Evolutionary conservation across 2,113 vertebrate genomes (phyloP), one percentile per base, ranked within the genome.

Genomic region (Nothobranchius kuhntae): DNA sequence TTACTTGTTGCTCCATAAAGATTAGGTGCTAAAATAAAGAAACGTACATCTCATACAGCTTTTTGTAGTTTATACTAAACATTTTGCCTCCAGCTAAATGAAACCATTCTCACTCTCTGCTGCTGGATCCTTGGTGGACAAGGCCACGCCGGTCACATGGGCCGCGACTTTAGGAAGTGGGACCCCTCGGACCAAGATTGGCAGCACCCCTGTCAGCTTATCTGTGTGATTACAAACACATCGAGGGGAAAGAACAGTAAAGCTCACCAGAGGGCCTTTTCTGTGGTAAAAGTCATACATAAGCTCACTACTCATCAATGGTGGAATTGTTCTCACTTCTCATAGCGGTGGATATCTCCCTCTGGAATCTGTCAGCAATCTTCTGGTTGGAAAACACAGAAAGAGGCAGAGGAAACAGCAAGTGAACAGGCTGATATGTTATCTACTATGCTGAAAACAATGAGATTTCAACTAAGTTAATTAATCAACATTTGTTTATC

Each of bases 131-230:
- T 64, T 72, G 1, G 61, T 13, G 12, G 79, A 85, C 56, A 81
- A 90, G 1, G 11, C 71, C 52, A 67, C 90, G 44, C 94, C 95
- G 0, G 94, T 96, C 65, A 97, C 86, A 35, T 97, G 96, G 0
- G 95, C 96, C 0, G 94, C 95, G 0, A 92, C 91, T 54, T 12
- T 7, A 8, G 89, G 58, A 0, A 44, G n/a, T 0, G 52, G 85
- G 0, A 70, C 73, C 3, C 48, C 70, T 59, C 77, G 83, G 51
- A 65, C 73, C 36, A 73, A 78, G 0, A 79, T 12, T 5, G 91
- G 59, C 68, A 91, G 48, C 0, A 57, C 65, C 53, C 84, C 84
- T 0, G 88, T 86, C 61, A 89, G 66, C 2, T 91, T 92, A 55
- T 86, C 95, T 96, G 10, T 26, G 57, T 82, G 78, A 72, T 30